Evolutionary conservation across 2,113 vertebrate species (phyloP), one percentile per base, ranked within the genome.

Genomic region (Haliaeetus leucogaster): DNA sequence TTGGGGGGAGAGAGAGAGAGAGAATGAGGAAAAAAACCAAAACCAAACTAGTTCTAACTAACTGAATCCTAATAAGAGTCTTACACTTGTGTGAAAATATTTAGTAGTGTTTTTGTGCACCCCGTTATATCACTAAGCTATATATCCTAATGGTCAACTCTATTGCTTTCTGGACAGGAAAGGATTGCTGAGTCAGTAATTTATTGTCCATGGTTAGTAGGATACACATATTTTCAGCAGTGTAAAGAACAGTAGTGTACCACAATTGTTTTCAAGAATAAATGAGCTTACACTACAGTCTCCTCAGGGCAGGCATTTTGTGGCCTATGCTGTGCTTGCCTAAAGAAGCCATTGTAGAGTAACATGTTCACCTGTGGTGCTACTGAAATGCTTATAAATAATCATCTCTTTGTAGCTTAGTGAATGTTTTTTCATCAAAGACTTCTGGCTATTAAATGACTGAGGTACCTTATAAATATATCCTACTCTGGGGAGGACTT

Each of bases 81-180:
- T 79, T 68, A 47, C 38, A 56, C 8, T 48, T 52, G 4, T 1
- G 2, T 71, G 76, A 78, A 88, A 84, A 67, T 71, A 67, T 36
- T 86, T 78, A 53, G 32, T 70, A 38, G 34, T 4, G 11, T 26
- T 76, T 45, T 56, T 55, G 58, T 65, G 58, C 34, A 88, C 30
- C 23, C 50, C 8, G 30, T 91, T 94, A 7, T 95, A 87, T 91
- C 74, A 94, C n/a, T 96, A 89, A 96, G n/a, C 56, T 47, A 27
- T 47, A 23, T 58, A 50, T 62, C 27, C 13, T 63, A 68, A 67
- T 23, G 29, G 13, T 22, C 53, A 95, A 32, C 30, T 79, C 61
- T 90, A 2, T 74, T 83, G 32, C 62, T 96, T 97, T 94, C 59
- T 95, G 79, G 52, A 62, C 11, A 53, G 76, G 38, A 85, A 84